Evolutionary conservation across 2,113 vertebrate genomes (phyloP), one percentile per base, ranked within the genome.

Genomic region (Toxotes chatareus): DNA sequence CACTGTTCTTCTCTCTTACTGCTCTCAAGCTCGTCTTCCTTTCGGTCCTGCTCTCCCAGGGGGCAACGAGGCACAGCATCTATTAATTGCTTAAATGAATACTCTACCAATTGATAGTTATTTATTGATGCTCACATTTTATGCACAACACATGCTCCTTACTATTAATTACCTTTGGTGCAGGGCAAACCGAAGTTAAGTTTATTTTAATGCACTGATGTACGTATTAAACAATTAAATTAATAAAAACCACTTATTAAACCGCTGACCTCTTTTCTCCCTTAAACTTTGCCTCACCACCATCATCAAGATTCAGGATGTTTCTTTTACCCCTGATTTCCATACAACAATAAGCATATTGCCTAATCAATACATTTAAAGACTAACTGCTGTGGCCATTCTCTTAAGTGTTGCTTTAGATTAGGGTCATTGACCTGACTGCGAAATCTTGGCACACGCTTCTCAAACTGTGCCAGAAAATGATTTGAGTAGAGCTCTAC

Each of bases 51-150:
- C 79, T 88, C 86, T 89, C 90, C 79, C 83, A 69, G 83, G 89
- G 89, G 85, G 61, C 86, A 84, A 80, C 83, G 76, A 84, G 86
- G 61, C 76, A 65, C 86, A 65, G 79, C 51, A 8, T 88, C 88
- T 86, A 90, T 91, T 93, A 64, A 92, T 92, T 93, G 90, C 82
- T 61, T 84, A 86, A 92, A 91, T 90, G 63, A 92, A 91, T 81
- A 86, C 86, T 79, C 77, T 4, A 84, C 72, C 73, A 83, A 86
- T 85, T 86, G 87, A 84, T 79, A 57, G 69, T 86, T 89, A 92
- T 92, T 91, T 87, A 93, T 88, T 83, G 64, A 82, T 56, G 72
- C 66, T 72, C 64, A 42, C 36, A 60, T 69, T 86, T 90, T 76
- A 84, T 76, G 71, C 59, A 83, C 68, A 76, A 61, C 70, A 83